These are phyloP conservation scores for Ormyrus rosae DNA, from an alignment of 2,888 invertebrate species.

Conservation along the genomic window DNA sequence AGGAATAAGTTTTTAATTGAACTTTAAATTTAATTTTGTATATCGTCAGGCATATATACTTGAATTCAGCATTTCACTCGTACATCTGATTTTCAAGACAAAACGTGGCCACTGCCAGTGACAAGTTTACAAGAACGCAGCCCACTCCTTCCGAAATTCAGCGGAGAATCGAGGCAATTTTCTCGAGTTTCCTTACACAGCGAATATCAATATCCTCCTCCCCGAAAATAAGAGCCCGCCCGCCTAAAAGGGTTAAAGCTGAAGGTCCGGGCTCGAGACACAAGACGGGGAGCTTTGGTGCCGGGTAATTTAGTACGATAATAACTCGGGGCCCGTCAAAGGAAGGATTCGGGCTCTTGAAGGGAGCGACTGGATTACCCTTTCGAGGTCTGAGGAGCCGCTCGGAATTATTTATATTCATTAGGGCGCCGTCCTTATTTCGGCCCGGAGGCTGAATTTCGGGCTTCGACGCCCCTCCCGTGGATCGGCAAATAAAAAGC, in stretches of 20 bases:
- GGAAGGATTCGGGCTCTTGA: background rate
- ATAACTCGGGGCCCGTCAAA: conserved; percentile 54
- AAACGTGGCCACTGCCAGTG: too few species aligned
- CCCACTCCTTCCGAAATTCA: too few species aligned
- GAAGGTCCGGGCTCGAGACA: conserved; percentile 3
- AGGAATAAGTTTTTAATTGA: too few species aligned
- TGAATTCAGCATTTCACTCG: too few species aligned
- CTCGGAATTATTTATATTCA: conserved; percentile 42
- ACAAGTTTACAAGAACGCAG: too few species aligned
- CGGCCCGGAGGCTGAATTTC: background rate
- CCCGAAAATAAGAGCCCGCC: background rate
- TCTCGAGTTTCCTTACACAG: background rate
- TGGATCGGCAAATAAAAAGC: too few species aligned
- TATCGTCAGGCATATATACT: too few species aligned
- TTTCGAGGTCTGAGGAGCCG: background rate
- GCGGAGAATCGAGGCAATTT: too few species aligned
- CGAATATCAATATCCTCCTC: background rate
- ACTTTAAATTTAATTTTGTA: too few species aligned
- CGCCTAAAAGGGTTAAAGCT: background rate
- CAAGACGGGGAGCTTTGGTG: conserved; percentile 19
- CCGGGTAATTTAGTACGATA: conserved; percentile 58
- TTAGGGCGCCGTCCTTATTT: background rate
- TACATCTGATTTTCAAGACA: too few species aligned
- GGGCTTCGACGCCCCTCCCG: background rate
- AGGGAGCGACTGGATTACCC: background rate